phyloP scores from a whole-genome alignment of 2,888 invertebrate species.

The Ophion ventricosus region DNA sequence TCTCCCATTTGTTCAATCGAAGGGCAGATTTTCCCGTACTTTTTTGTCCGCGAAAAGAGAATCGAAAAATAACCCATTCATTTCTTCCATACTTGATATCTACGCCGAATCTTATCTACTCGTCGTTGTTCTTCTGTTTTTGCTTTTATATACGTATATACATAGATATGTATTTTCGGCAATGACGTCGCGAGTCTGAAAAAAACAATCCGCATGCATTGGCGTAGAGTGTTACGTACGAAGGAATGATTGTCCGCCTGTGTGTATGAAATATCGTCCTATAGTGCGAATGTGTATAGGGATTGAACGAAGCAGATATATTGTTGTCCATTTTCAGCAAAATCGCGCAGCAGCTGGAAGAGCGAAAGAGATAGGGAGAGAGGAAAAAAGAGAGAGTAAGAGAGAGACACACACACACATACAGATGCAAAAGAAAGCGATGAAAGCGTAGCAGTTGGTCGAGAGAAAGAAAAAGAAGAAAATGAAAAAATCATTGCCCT shows the following conservation, averaged over 20 bases:
- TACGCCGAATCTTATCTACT: conserved; percentile 9
- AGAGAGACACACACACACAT: conserved; percentile 32
- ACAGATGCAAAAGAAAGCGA: conserved; percentile 18
- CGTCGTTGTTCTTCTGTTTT: neutral
- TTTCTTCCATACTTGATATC: neutral
- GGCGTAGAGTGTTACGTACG: conserved; percentile 68
- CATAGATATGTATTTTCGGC: conserved; percentile 54
- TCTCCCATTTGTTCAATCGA: neutral
- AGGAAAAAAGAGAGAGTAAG: conserved; percentile 45
- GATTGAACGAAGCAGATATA: conserved; percentile 67
- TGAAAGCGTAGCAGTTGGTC: conserved; percentile 12
- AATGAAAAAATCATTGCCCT: conserved; percentile 19
- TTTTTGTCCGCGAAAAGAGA: neutral
- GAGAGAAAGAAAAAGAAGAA: conserved; percentile 31
- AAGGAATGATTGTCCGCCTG: conserved; percentile 43
- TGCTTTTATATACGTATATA: neutral
- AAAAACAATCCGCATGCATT: conserved; percentile 77
- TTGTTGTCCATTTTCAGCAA: conserved; percentile 71
- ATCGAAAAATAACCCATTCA: neutral
- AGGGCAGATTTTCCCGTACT: neutral
- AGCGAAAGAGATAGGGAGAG: conserved; percentile 50
- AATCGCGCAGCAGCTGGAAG: conserved; percentile 66
- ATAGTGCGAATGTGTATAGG: conserved; percentile 68
- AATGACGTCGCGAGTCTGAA: conserved; percentile 66
- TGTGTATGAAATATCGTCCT: conserved; percentile 69